phyloP scores from a whole-genome alignment of 2,888 invertebrate species.

The Chaetogeoica ovagalla region DNA sequence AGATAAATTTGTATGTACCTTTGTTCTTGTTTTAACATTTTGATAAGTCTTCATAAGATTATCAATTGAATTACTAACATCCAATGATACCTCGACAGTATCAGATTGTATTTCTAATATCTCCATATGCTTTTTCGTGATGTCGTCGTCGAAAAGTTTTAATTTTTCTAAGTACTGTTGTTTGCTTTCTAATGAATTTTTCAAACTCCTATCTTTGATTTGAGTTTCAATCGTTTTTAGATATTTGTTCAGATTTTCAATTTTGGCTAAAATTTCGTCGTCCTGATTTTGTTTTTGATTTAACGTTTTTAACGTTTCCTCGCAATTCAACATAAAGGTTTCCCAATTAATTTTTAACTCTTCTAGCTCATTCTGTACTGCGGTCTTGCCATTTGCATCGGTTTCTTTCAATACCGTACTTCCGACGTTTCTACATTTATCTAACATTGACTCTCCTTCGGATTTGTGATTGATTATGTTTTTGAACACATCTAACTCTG shows the following conservation, averaged over 20 bases:
- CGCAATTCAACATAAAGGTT: constrained; percentile 72
- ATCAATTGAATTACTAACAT: constrained; percentile 73
- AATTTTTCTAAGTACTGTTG: constrained; percentile 76
- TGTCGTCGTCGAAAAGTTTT: constrained; percentile 71
- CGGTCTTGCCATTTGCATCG: constrained; percentile 74
- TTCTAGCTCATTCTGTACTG: constrained; percentile 73
- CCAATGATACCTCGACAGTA: constrained; percentile 74
- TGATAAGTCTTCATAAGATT: constrained; percentile 81
- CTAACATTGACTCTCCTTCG: constrained; percentile 73
- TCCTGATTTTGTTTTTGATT: constrained; percentile 71
- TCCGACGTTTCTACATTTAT: constrained; percentile 71
- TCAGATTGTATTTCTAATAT: constrained; percentile 73
- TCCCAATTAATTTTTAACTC: constrained; percentile 76
- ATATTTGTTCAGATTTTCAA: constrained; percentile 82
- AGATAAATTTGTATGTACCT: constrained; percentile 58
- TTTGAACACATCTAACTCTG: constrained; percentile 74
- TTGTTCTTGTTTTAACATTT: constrained; percentile 76
- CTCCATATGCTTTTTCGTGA: constrained; percentile 69
- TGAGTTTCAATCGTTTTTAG: constrained; percentile 80
- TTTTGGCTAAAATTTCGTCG: constrained; percentile 65
- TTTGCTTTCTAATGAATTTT: constrained; percentile 83
- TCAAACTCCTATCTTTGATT: constrained; percentile 85
- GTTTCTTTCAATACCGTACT: constrained; percentile 76
- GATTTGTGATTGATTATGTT: constrained; percentile 73
- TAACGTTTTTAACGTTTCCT: constrained; percentile 62